Conservation (phyloP, 1,140 invertebrate genomes). For the Gryon sp. region DNA sequence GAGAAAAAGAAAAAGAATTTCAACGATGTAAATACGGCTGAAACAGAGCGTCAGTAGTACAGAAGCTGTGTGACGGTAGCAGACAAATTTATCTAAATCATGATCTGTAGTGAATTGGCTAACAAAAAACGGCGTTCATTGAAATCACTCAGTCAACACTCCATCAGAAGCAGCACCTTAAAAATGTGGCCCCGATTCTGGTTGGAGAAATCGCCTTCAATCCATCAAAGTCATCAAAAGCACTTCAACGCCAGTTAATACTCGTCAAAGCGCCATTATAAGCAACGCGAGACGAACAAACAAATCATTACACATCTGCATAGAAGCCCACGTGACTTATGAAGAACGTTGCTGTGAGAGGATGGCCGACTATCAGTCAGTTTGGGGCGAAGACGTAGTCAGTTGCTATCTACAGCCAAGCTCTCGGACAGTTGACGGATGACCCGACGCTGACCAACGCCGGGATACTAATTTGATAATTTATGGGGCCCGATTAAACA, state of each 20-base stretch:
- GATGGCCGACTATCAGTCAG: conserved; percentile 29
- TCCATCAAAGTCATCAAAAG: conserved; percentile 45
- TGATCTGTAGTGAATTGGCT: not conserved
- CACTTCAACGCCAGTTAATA: conserved; percentile 47
- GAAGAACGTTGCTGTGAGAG: conserved; percentile 37
- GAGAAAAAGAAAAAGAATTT: no score
- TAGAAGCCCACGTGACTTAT: conserved; percentile 47
- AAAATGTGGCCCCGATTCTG: not conserved
- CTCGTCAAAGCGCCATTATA: conserved; percentile 50
- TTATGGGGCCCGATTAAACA: conserved; percentile 78
- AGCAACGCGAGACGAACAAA: conserved; percentile 37
- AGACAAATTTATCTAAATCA: conserved; percentile 17
- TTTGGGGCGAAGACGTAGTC: conserved; percentile 55
- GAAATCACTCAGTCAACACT: conserved; percentile 31
- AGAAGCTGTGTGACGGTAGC: no score
- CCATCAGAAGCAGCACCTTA: conserved; percentile 19
- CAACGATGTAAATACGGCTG: no score
- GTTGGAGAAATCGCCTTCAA: conserved; percentile 15
- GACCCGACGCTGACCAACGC: conserved; percentile 71
- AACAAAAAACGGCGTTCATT: conserved; percentile 13
- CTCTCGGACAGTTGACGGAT: conserved; percentile 78
- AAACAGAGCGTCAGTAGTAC: no score
- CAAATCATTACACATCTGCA: conserved; percentile 58
- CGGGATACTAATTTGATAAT: conserved; percentile 80
- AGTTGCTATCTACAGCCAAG: conserved; percentile 70